These are phyloP conservation scores for Gobio gobio DNA, from an alignment of 2,113 vertebrate genomes.

Conservation along the genomic window DNA sequence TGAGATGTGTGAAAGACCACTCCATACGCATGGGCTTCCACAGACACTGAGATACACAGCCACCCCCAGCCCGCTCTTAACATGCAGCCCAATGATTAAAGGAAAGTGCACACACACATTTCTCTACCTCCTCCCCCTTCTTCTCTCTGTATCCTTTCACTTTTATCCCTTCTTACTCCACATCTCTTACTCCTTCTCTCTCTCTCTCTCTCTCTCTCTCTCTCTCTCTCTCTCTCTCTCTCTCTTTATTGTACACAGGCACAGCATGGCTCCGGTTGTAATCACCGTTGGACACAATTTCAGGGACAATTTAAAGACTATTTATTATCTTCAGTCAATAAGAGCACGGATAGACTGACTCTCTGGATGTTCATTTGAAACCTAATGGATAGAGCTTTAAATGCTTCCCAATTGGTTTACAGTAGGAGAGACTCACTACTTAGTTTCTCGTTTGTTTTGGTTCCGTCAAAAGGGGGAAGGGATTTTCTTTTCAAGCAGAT, in stretches of 20 bases:
- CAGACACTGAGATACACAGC: slow-evolving; percentile 51
- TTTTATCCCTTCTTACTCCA: slow-evolving; percentile 60
- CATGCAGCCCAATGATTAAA: slow-evolving; percentile 58
- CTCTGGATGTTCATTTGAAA: slow-evolving; percentile 74
- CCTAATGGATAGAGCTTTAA: slow-evolving; percentile 69
- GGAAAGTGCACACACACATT: slow-evolving; percentile 44
- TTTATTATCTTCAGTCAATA: slow-evolving; percentile 99
- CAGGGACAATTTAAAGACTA: slow-evolving; percentile 99
- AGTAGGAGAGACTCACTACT: slow-evolving; percentile 45
- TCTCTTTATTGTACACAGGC: slow-evolving; percentile 84
- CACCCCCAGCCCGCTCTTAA: slow-evolving; percentile 67
- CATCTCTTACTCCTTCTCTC: slow-evolving; percentile 56
- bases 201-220: slow-evolving; percentile 53
- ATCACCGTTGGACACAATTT: slow-evolving; percentile 99
- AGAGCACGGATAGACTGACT: slow-evolving; percentile 67
- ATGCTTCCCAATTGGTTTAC: slow-evolving; percentile 55
- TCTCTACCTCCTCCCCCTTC: slow-evolving; percentile 58
- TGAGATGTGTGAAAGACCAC: slow-evolving; percentile 63
- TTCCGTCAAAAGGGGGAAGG: background rate
- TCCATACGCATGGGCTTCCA: slow-evolving; percentile 58
- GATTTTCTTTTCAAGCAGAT: slow-evolving; percentile 20
- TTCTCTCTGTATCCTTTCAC: slow-evolving; percentile 59
- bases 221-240: slow-evolving; percentile 50
- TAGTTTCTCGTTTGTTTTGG: slow-evolving; percentile 35
- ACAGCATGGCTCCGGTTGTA: slow-evolving; percentile 95